Conservation (phyloP, 2,113 vertebrate genomes). For the Parus major region DNA sequence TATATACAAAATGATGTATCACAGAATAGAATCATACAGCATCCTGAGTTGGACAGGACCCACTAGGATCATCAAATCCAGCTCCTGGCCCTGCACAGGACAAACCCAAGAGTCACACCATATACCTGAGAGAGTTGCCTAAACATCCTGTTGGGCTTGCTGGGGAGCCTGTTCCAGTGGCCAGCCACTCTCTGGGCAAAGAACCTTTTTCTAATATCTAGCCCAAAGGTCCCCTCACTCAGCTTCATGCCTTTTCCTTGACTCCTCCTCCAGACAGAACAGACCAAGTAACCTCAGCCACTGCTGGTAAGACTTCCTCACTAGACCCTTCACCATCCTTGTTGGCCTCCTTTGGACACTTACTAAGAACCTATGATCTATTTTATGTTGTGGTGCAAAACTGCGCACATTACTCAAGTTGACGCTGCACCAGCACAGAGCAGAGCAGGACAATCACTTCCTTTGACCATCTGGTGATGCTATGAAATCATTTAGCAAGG, state of each 20-base stretch:
- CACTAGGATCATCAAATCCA: not conserved
- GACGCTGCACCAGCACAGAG: accelerated
- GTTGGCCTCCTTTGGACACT: not conserved
- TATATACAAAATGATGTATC: not conserved
- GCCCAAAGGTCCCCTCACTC: too few species aligned
- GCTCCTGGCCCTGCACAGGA: not conserved
- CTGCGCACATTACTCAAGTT: not conserved
- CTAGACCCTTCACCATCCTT: not conserved
- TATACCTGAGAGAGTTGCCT: too few species aligned
- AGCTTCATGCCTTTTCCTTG: not conserved
- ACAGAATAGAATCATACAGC: not conserved
- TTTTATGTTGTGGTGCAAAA: not conserved
- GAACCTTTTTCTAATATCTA: not conserved
- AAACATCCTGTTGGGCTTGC: not conserved
- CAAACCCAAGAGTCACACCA: not conserved
- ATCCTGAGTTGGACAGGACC: not conserved
- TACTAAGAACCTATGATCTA: not conserved
- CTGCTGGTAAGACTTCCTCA: not conserved
- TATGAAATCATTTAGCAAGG: not conserved
- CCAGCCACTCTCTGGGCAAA: not conserved
- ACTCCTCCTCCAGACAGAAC: not conserved
- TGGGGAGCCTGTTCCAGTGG: not conserved
- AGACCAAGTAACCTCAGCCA: not conserved
- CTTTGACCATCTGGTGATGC: not conserved
- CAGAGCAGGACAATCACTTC: not conserved